Evolutionary conservation across 2,113 vertebrate species (phyloP).

Genomic region (Aramus guarauna): DNA sequence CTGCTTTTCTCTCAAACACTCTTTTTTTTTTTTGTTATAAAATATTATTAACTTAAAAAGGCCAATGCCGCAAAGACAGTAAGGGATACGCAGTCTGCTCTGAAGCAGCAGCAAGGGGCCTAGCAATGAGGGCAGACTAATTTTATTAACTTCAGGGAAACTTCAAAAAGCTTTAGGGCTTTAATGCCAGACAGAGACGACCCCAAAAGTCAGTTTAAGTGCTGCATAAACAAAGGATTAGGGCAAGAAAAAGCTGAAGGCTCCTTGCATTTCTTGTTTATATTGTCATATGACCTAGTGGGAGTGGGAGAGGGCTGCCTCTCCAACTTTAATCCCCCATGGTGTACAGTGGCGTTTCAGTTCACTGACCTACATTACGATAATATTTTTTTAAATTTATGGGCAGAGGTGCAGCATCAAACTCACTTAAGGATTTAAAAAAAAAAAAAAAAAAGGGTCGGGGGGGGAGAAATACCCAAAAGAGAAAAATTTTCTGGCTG

Average conservation of each 20-base stretch:
- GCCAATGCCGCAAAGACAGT: conserved; percentile 45
- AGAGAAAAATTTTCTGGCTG: conserved; percentile 39
- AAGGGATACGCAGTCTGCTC: conserved; percentile 40
- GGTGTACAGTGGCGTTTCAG: conserved; percentile 60
- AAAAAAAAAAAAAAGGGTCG: not conserved
- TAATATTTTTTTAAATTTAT: conserved; percentile 70
- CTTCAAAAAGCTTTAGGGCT: conserved; percentile 78
- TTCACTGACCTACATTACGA: conserved; percentile 73
- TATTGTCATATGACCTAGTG: conserved; percentile 66
- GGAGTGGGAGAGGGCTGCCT: conserved; percentile 56
- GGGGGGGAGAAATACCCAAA: not conserved
- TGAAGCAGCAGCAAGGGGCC: conserved; percentile 63
- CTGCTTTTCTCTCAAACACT: not conserved
- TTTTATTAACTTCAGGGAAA: conserved; percentile 79
- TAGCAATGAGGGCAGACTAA: conserved; percentile 70
- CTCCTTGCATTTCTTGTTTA: conserved; percentile 69
- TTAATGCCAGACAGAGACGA: conserved; percentile 74
- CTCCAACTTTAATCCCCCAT: conserved; percentile 51
- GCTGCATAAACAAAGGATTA: conserved; percentile 76
- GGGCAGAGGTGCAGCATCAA: conserved; percentile 64
- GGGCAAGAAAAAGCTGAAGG: conserved; percentile 66
- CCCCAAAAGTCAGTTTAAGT: conserved; percentile 75
- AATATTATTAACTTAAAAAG: conserved; percentile 67
- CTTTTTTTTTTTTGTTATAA: conserved; percentile 32
- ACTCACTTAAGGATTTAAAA: conserved; percentile 53